Percentiles rank a stretch among this genome's conserved stretches.
Conservation (phyloP, 2,797 vertebrate species). For the Tenualosa thibaudeaui region DNA sequence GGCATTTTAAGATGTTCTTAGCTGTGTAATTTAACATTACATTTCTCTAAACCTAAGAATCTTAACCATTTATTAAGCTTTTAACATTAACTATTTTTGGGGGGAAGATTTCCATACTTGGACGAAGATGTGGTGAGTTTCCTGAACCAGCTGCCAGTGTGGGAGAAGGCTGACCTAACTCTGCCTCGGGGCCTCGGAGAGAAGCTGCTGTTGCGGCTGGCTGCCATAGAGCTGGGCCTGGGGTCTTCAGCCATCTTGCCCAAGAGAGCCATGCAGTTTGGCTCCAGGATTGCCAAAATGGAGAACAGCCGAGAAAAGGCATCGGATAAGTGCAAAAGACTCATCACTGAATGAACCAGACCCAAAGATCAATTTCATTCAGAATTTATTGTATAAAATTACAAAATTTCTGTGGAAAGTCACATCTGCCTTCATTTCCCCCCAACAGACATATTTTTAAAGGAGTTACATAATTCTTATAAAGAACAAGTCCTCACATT, state of each 20-base stretch:
- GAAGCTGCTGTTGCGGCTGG: constrained; percentile 86
- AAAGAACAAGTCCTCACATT: background rate
- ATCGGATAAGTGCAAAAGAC: constrained; percentile 84
- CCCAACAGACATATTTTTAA: background rate
- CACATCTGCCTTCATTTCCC: background rate
- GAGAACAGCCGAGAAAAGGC: constrained; percentile 85
- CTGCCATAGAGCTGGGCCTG: constrained; percentile 80
- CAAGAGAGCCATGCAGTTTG: constrained; percentile 96
- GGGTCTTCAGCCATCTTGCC: constrained; percentile 77
- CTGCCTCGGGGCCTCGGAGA: constrained; percentile 89
- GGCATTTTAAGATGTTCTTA: background rate
- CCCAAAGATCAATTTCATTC: background rate
- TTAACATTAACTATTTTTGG: constrained; percentile 13
- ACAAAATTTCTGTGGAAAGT: background rate
- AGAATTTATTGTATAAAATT: background rate
- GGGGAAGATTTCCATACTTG: constrained; percentile 88
- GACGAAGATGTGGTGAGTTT: constrained; percentile 92
- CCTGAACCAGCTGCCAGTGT: constrained; percentile 84
- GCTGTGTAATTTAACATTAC: background rate
- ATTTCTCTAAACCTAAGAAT: too few relatives aligned
- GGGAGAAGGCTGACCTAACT: constrained; percentile 85
- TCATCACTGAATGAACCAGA: constrained; percentile 61
- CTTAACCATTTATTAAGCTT: background rate
- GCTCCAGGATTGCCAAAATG: constrained; percentile 93
- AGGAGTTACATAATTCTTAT: background rate